phyloP scores from a whole-genome alignment of 2,888 invertebrate species.

The Troides oblongomaculatus region DNA sequence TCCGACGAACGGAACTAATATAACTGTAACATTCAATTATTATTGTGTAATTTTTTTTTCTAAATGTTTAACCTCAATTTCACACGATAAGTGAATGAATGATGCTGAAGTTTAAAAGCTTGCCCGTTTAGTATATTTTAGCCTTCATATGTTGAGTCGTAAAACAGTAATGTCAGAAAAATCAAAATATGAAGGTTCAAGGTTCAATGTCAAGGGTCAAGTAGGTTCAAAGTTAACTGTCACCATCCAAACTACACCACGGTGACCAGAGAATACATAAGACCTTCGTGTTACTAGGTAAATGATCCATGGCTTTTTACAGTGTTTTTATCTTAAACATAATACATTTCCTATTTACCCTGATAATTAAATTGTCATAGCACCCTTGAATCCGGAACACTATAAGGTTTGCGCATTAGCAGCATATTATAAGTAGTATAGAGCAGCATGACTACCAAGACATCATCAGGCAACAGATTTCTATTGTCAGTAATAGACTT shows the following conservation, averaged over 20 bases:
- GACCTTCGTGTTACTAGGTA: neutral
- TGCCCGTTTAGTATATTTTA: neutral
- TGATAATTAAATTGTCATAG: no score
- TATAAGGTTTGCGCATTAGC: no score
- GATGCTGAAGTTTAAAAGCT: neutral
- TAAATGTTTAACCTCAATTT: neutral
- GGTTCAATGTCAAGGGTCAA: neutral
- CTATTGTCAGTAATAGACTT: no score
- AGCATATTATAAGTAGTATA: no score
- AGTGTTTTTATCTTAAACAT: no score
- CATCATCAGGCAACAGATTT: no score
- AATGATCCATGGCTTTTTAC: no score
- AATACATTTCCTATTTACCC: no score
- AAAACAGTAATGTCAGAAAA: neutral
- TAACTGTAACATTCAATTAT: constrained; percentile 72
- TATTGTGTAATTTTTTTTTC: neutral
- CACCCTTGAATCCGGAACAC: no score
- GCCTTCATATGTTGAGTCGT: neutral
- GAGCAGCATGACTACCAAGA: no score
- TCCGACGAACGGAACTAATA: constrained; percentile 89
- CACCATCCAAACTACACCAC: neutral
- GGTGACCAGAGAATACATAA: neutral
- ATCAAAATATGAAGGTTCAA: neutral
- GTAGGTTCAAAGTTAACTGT: neutral
- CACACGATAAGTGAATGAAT: neutral